Evolutionary conservation across 2,113 vertebrate species (phyloP), one percentile per base, ranked within the genome.

Genomic region (Alosa alosa): DNA sequence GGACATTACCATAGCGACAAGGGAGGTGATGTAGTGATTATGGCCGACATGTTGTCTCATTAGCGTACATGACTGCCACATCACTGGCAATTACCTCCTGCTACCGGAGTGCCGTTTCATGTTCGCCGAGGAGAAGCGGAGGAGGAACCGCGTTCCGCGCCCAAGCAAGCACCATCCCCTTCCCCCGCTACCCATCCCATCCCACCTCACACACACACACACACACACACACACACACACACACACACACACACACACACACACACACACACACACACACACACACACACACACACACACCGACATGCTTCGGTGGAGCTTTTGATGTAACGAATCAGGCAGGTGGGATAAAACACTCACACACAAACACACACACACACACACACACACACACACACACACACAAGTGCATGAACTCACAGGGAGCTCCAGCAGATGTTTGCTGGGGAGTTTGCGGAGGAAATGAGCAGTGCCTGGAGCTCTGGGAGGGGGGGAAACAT

Each of bases 51-150:
- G 87, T 92, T 91, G 93, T 93, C 95, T 98, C 96, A 96, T 97
- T 97, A 97, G 96, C 92, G 96, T 95, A 96, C 96, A 96, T 93
- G 94, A 95, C 93, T 94, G 94, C 95, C 84, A 85, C 87, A 96
- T 94, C 90, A 91, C 85, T 90, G 91, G 94, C 91, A 93, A 96
- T 96, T 92, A 93, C 89, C 85, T 96, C 93, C 94, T 95, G 94
- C 92, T 90, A 93, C 93, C 93, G 95, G 95, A 97, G 96, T 97
- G 95, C 94, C 95, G 94, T 96, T 96, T 95, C 94, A 92, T 95
- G 94, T 96, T 95, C 1, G 93, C 91, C 91, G 94, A 93, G 85
- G 93, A 95, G 94, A 31, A 91, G 90, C 93, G 95, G 96, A 96
- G 92, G 94, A 96, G 94, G 91, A 78, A 78, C 72, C 11, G 10